A percentile compares a stretch with the other conserved stretches of the same genome.
phyloP scores from a whole-genome alignment of 1,140 invertebrate species.

The Coboldia fuscipes region DNA sequence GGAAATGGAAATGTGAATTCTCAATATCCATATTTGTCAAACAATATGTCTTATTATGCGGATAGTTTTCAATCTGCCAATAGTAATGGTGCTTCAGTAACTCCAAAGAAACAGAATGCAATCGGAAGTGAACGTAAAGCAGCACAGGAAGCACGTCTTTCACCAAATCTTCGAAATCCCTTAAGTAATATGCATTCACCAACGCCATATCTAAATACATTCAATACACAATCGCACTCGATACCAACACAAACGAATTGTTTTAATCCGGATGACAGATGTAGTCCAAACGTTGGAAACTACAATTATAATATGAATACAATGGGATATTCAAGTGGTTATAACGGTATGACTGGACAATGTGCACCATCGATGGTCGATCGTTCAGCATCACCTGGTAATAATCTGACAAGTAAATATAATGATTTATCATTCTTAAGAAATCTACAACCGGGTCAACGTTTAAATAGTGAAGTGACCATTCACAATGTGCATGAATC shows the following conservation, averaged over 20 bases:
- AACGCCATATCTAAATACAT: too few species aligned
- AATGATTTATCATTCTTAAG: slow-evolving; percentile 27
- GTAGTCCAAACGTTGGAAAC: slow-evolving; percentile 6
- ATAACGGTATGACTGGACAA: too few species aligned
- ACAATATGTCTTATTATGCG: slow-evolving; percentile 7
- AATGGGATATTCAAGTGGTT: too few species aligned
- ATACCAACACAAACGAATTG: slow-evolving; percentile 4
- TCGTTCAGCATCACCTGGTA: slow-evolving; percentile 14
- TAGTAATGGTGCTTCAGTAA: background rate
- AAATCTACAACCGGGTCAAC: slow-evolving; percentile 26
- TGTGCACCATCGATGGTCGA: slow-evolving; percentile 7
- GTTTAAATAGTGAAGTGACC: slow-evolving; percentile 31
- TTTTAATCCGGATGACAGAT: slow-evolving; percentile 11
- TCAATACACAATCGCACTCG: slow-evolving; percentile 1
- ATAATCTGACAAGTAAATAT: slow-evolving; percentile 14
- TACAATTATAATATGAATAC: too few species aligned
- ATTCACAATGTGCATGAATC: slow-evolving; percentile 31
- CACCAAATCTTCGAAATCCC: slow-evolving; percentile 1
- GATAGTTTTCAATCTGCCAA: background rate
- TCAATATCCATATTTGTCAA: slow-evolving; percentile 16
- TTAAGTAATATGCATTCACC: too few species aligned
- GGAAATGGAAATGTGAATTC: background rate
- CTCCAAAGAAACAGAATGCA: background rate
- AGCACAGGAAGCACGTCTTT: background rate
- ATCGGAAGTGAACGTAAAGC: background rate